phyloP scores from a whole-genome alignment of 2,797 vertebrate genomes.

The Crax fasciolata region DNA sequence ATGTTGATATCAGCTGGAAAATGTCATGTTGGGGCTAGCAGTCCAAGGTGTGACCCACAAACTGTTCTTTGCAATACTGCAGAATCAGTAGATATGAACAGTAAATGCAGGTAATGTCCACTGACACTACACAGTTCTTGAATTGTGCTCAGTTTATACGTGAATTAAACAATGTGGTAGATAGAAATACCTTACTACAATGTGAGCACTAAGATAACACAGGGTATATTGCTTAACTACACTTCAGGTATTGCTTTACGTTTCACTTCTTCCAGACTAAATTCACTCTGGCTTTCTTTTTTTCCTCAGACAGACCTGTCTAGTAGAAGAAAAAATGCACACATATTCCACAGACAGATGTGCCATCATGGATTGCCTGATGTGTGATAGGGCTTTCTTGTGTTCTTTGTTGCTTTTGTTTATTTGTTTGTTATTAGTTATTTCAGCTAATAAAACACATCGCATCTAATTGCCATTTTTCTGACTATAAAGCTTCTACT shows the following conservation, averaged over 20 bases:
- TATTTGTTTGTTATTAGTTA: neutral
- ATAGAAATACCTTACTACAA: neutral
- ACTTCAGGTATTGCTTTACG: neutral
- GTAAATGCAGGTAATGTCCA: neutral
- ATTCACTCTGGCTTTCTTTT: neutral
- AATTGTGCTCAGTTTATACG: neutral
- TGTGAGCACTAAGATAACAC: neutral
- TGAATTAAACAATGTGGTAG: neutral
- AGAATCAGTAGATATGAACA: neutral
- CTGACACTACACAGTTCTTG: neutral
- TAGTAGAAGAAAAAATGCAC: neutral
- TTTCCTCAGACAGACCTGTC: neutral
- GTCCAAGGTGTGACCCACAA: neutral
- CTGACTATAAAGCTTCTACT: neutral
- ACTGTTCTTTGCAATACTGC: neutral
- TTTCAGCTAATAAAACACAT: neutral
- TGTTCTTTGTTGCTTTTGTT: accelerated
- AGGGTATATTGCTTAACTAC: neutral
- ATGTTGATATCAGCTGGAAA: neutral
- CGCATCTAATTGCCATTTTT: neutral
- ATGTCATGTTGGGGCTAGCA: neutral
- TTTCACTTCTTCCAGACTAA: neutral
- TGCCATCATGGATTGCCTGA: neutral
- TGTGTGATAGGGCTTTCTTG: neutral
- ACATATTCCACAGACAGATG: neutral